Percentiles rank a stretch among this genome's conserved stretches.
phyloP scores from a whole-genome alignment of 2,888 invertebrate species.

The Acleris laterana region DNA sequence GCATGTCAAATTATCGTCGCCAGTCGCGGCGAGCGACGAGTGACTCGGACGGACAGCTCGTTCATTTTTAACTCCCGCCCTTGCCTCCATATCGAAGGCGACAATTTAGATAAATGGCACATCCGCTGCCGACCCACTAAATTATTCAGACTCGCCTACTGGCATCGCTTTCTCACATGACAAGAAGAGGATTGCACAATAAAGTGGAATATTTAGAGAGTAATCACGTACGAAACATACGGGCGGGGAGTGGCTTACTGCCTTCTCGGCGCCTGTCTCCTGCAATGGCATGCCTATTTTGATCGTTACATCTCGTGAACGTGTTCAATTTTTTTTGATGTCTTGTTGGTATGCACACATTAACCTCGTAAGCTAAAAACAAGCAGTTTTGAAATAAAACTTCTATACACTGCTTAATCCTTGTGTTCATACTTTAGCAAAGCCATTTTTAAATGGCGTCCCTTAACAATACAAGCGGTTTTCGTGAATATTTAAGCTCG shows the following conservation, averaged over 20 bases:
- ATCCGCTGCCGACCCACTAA: constrained; percentile 67
- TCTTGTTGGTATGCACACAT: constrained; percentile 3
- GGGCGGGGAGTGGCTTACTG: constrained; percentile 56
- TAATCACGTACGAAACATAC: constrained; percentile 74
- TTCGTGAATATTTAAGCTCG: constrained; percentile 22
- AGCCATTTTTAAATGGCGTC: not conserved
- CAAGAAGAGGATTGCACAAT: constrained; percentile 75
- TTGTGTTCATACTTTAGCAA: not conserved
- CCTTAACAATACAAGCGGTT: constrained; percentile 1
- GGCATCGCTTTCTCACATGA: constrained; percentile 70
- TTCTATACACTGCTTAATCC: not conserved
- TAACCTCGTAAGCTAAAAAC: not conserved
- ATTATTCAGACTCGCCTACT: constrained; percentile 71
- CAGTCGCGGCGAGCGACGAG: constrained; percentile 38
- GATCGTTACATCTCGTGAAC: constrained; percentile 49
- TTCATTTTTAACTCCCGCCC: constrained; percentile 74
- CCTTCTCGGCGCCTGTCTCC: constrained; percentile 48
- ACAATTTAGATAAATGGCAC: constrained; percentile 81
- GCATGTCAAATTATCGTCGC: too few species aligned
- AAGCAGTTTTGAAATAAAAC: constrained; percentile 4
- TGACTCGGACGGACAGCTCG: constrained; percentile 60
- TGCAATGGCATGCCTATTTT: constrained; percentile 60
- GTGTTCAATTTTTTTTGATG: constrained; percentile 9
- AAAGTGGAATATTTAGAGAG: constrained; percentile 79
- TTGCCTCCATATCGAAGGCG: constrained; percentile 60